Evolutionary conservation across 2,888 invertebrate genomes (phyloP), one percentile per base, ranked within the genome.

Genomic region (Polymixis lichenea): DNA sequence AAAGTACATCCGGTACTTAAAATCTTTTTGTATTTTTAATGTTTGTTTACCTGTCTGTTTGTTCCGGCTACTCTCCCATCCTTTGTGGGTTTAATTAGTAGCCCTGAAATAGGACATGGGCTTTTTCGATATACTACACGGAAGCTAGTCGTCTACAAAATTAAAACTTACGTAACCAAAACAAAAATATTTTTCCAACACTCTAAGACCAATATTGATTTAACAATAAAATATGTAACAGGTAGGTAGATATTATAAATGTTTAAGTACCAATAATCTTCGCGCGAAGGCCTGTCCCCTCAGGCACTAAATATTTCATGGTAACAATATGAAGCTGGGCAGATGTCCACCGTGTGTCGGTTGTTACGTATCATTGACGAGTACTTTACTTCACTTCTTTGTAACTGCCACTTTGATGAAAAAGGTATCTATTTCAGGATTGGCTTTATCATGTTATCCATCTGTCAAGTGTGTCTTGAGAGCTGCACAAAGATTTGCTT

Each of bases 221-320:
- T 38, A 9, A 8, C 19, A 64, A 46, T 60, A 46, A 46, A 32
- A 46, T 19, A 49, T 32, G 4, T 7, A 51, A 15, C 7, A 66
- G 56, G 3, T n/a, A 64, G 38, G 28, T 28, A 74, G 19, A 22
- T 51, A 25, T 25, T 51, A 28, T 25, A 61, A n/a, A 66, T 43
- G 49, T 49, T 46, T 43, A 56, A 53, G 51, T 55, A 38, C 46
- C 28, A 46, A 2, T 17, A 28, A 46, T 49, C n/a, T 58, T 9
- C 8, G 49, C 38, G 43, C 19, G 43, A n/a, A 19, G 62, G 66
- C 17, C 38, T 19, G 53, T 49, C 32, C 64, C 38, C 11, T 53
- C 25, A 61, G 72, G 43, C 58, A 65, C 73, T 80, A 56, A 73
- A 83, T 83, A 80, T 77, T 75, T 66, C 43, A 86, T 49, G 55